Conservation (phyloP, 2,113 vertebrate genomes). For the Dasyurus viverrinus region DNA sequence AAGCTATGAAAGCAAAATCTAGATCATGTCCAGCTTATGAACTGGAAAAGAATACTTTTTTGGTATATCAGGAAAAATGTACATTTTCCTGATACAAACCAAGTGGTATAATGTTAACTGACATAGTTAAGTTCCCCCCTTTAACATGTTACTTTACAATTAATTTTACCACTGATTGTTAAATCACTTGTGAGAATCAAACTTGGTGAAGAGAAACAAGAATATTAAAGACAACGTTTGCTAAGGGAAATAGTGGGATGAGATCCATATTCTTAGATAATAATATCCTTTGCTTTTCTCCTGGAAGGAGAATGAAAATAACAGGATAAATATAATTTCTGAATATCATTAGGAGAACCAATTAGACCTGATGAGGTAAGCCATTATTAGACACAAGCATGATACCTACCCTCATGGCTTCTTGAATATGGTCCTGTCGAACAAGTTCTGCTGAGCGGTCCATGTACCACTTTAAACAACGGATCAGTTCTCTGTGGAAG, state of each 20-base stretch:
- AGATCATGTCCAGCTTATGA: constrained; percentile 88
- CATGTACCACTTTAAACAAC: constrained; percentile 99
- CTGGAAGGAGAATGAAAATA: neutral
- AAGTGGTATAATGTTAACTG: constrained; percentile 79
- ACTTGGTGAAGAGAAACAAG: neutral
- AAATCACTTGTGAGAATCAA: neutral
- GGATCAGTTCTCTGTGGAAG: constrained; percentile 92
- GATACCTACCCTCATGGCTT: constrained; percentile 94
- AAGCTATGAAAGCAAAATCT: constrained; percentile 86
- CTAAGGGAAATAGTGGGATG: neutral
- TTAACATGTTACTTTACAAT: neutral
- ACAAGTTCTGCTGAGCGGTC: constrained; percentile 96
- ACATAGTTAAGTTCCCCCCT: constrained; percentile 64
- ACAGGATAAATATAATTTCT: neutral
- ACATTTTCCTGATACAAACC: constrained; percentile 82
- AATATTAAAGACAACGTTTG: neutral
- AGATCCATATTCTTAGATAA: neutral
- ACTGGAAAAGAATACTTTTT: constrained; percentile 78
- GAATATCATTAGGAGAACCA: neutral
- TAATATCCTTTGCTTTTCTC: neutral
- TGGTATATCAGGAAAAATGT: constrained; percentile 68
- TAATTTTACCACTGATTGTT: neutral
- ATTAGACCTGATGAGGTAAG: constrained; percentile 1
- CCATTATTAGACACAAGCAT: neutral
- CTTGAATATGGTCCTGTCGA: constrained; percentile 97